Base-by-base conservation (phyloP, 2,888 invertebrate genomes). In the Aethes cnicana region DNA sequence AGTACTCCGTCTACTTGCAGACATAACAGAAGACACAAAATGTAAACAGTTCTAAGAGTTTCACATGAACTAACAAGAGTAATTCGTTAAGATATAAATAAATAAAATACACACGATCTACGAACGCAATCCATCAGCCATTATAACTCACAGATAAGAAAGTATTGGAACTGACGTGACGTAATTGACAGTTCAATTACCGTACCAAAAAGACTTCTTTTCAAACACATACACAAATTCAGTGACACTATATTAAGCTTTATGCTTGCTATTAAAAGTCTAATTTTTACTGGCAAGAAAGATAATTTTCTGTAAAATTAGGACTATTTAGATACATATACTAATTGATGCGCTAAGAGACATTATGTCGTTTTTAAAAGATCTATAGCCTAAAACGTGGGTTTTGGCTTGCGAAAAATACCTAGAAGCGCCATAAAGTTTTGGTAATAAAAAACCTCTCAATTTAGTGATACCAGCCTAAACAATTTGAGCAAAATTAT, bases 81-180 rank as follows among this genome's bases (percentile, higher is more conserved):
- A 12, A 26, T 32, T 32, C 20, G 52, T 46, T 52, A n/a, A n/a
- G n/a, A n/a, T 52, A 44, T 18, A 30, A 20, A 52, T 46, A 52
- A 46, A 52, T 46, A 52, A 46, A 46, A 46, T 69, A 74, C 72
- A 72, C 72, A 71, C 67, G 62, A 69, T 71, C 70, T 73, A 62
- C 64, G 57, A 55, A 58, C 66, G 68, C 67, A 61, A 57, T 55
- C 57, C 70, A 72, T 46, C 72, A 80, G 77, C 75, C 78, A 82
- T 77, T 63, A 44, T 61, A 64, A n/a, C 25, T 46, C 46, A 52
- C 52, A 52, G 52, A 52, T 52, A 52, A 35, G 20, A 37, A 39
- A 33, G n/a, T n/a, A n/a, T n/a, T 44, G 17, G 18, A 6, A 44
- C 21, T 37, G 37, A 37, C 21, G 16, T 33, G 30, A 32, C 32